Evolutionary conservation across 2,797 vertebrate genomes (phyloP).

Genomic region (Acestrorhynchus altus): DNA sequence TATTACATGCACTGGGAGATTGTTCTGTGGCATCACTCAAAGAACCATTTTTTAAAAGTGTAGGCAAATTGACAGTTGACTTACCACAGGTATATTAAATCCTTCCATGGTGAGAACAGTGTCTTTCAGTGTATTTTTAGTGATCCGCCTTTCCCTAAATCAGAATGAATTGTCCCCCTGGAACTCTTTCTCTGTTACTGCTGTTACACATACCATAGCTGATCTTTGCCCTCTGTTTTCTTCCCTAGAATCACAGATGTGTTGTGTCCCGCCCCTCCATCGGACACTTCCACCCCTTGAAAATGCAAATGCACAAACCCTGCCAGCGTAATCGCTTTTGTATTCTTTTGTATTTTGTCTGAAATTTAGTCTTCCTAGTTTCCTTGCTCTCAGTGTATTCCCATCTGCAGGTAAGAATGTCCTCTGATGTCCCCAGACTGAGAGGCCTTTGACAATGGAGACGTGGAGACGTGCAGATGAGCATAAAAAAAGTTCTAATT

Average conservation of each 20-base stretch:
- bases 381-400: background rate
- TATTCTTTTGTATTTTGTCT: too few species aligned
- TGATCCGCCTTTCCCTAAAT: background rate
- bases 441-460: too few species aligned
- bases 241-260: background rate
- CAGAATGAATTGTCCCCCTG: background rate
- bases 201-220: background rate
- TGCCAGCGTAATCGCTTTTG: background rate
- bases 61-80: background rate
- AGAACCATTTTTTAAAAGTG: too few species aligned
- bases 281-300: background rate
- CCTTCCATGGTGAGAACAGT: background rate
- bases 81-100: background rate
- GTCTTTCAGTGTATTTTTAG: too few species aligned
- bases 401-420: too few species aligned
- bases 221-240: background rate
- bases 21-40: too few species aligned
- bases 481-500: too few species aligned
- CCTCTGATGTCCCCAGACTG: too few species aligned
- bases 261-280: background rate
- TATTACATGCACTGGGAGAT: too few species aligned
- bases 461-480: too few species aligned
- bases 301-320: background rate
- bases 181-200: background rate
- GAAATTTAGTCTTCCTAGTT: too few species aligned